Evolutionary conservation across 2,888 invertebrate species (phyloP), one percentile per base, ranked within the genome.

Genomic region (Oscheius sp.): DNA sequence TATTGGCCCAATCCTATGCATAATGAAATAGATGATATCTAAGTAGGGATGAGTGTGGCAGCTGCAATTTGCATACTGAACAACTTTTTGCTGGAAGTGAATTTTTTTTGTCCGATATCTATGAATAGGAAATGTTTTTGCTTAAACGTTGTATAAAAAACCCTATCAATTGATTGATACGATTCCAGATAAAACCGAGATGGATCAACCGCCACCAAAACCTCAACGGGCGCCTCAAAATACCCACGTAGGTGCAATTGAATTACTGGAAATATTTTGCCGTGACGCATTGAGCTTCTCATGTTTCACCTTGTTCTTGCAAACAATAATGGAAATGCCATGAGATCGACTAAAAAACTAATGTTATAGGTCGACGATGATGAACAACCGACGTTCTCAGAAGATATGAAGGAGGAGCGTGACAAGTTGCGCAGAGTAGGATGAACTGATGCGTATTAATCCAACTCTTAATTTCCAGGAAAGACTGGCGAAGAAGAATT

Each of bases 371-470:
- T 70, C 11, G 79, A 78, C 9, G 79, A 81, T 59, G 84, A 84
- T 47, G 81, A 80, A 42, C 35, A 71, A 50, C 84, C 84, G 0
- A 78, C 77, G 10, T 84, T 84, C 65, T 83, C 83, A 1, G 84
- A 84, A 62, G 84, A 84, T 53, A 84, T 84, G 84, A 70, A 76
- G 48, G 82, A 83, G 53, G 80, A 83, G 50, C 58, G 84, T 47
- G 76, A 77, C 65, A 73, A 76, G 65, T 50, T 80, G 13, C 55
- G 75, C 70, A 74, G 77, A 37, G 71, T 74, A 62, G 11, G 65
- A 37, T 48, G 11, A 1, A 50, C n/a, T 35, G 32, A 48, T 48
- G 33, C 7, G 60, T 5, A 29, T 47, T 11, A 59, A 35, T 48
- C 32, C 10, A 2, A 1, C 13, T 60, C 1, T 60, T n/a, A 33